phyloP scores from a whole-genome alignment of 2,797 vertebrate genomes.

The Varecia variegata region DNA sequence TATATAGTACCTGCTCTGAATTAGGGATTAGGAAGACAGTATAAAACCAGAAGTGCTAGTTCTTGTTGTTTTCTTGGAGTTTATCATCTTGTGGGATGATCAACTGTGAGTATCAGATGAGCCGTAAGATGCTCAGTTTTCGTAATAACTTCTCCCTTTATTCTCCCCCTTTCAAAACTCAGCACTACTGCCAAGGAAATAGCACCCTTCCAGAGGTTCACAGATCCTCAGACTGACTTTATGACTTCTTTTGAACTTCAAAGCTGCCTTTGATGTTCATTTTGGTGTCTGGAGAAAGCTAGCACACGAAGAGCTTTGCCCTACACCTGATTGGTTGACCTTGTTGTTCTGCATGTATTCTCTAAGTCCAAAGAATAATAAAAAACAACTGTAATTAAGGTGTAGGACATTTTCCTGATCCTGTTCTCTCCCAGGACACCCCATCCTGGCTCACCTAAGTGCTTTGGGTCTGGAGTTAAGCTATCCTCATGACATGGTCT shows the following conservation, averaged over 20 bases:
- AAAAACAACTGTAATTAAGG: not conserved
- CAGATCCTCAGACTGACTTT: not conserved
- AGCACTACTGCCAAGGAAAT: not conserved
- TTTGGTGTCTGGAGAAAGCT: not conserved
- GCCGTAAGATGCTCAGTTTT: not conserved
- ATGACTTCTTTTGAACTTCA: constrained; percentile 55
- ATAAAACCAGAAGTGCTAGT: not conserved
- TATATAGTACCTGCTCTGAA: not conserved
- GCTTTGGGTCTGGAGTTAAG: not conserved
- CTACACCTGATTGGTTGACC: not conserved
- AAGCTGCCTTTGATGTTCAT: constrained; percentile 51
- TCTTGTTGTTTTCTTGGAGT: not conserved
- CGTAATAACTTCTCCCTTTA: not conserved
- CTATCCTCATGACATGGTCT: not conserved
- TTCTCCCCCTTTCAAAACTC: not conserved
- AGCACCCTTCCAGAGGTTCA: not conserved
- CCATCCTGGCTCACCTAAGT: not conserved
- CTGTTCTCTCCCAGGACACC: not conserved
- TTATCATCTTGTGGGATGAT: not conserved
- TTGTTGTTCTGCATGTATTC: not conserved
- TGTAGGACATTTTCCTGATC: not conserved
- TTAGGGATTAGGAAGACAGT: not conserved
- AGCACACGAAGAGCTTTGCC: not conserved
- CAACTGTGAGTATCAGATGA: not conserved
- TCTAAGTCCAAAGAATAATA: not conserved